Conservation (phyloP, 2,797 vertebrate species). For the Triplophysa yarkandensis region DNA sequence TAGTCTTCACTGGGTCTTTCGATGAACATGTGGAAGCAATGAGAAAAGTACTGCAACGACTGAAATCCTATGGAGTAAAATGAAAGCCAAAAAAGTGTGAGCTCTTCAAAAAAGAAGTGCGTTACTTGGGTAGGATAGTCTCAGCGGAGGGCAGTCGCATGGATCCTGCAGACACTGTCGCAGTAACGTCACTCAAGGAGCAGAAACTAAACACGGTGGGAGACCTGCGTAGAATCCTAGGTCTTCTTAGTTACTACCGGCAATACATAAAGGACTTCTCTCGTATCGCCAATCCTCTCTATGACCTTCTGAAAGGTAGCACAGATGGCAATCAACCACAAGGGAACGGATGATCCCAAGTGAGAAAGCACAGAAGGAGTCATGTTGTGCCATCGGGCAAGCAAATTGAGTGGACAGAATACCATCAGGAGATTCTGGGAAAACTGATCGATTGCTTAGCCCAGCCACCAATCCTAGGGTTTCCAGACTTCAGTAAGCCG, state of each 20-base stretch:
- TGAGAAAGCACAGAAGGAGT: neutral
- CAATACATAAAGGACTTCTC: neutral
- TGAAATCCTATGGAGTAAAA: neutral
- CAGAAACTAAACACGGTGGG: neutral
- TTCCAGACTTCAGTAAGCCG: too few species aligned
- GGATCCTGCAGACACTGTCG: neutral
- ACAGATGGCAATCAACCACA: neutral
- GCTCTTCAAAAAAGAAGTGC: neutral
- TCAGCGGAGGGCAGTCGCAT: constrained; percentile 1
- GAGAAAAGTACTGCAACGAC: neutral
- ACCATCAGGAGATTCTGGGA: neutral
- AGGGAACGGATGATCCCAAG: neutral
- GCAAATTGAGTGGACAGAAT: neutral
- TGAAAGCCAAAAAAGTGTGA: constrained; percentile 16
- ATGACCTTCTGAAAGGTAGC: neutral
- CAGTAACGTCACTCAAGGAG: constrained; percentile 3
- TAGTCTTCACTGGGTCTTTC: neutral
- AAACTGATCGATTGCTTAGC: neutral
- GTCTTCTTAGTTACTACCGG: neutral
- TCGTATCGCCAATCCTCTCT: neutral
- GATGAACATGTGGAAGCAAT: neutral
- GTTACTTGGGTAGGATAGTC: constrained; percentile 5
- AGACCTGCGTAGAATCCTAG: neutral
- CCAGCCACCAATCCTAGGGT: too few species aligned
- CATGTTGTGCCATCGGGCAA: neutral